Conservation (phyloP, 2,113 vertebrate species). For the Hassar affinis region DNA sequence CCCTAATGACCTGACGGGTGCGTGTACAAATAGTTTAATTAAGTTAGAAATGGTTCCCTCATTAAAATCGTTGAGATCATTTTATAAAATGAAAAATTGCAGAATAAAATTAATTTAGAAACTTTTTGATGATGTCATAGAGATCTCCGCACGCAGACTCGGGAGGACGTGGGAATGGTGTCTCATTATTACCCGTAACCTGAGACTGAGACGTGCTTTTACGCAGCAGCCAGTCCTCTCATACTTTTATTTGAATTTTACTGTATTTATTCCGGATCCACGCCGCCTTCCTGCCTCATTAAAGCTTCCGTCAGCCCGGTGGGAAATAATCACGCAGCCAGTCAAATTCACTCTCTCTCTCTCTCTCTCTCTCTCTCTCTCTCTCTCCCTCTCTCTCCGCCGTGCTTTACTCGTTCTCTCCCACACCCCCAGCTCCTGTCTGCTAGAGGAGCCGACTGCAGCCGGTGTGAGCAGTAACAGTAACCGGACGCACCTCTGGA, state of each 20-base stretch:
- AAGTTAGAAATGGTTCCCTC: no score
- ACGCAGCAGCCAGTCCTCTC: neutral
- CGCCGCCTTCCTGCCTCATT: constrained; percentile 35
- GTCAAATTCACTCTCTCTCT: neutral
- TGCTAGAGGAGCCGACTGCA: constrained; percentile 3
- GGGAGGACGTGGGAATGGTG: neutral
- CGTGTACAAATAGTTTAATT: neutral
- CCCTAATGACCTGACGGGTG: neutral
- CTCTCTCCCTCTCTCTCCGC: neutral
- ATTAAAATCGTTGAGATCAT: neutral
- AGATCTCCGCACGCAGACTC: neutral
- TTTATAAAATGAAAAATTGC: neutral
- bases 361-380: neutral
- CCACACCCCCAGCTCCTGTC: neutral
- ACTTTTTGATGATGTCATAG: neutral
- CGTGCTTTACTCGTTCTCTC: no score
- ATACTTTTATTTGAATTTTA: neutral
- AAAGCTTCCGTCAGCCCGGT: constrained; percentile 39
- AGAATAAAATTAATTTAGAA: neutral
- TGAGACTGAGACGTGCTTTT: no score
- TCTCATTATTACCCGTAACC: no score
- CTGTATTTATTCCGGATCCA: neutral
- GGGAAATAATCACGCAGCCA: constrained; percentile 42
- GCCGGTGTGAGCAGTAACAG: constrained; percentile 8
- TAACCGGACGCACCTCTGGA: neutral